These are phyloP conservation scores for Australoheros facetus DNA, from an alignment of 2,797 vertebrate genomes.

Conservation along the genomic window DNA sequence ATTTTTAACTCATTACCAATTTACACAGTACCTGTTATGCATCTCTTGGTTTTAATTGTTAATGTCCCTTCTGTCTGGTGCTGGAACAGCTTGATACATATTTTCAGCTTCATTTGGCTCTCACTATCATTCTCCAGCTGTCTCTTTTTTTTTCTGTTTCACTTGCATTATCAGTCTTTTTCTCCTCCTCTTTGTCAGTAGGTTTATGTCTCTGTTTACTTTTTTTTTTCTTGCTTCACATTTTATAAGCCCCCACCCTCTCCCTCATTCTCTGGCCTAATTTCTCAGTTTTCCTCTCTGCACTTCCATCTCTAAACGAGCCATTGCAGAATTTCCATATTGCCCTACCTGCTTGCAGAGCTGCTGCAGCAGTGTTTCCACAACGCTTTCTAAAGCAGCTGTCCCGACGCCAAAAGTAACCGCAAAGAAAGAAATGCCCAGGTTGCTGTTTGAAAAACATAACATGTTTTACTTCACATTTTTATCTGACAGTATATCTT, in stretches of 20 bases:
- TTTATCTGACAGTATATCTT: not conserved
- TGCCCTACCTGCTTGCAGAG: constrained; percentile 33
- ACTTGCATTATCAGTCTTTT: constrained; percentile 18
- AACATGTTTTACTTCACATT: not conserved
- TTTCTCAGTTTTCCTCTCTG: constrained; percentile 41
- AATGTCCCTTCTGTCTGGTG: constrained; percentile 51
- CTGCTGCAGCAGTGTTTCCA: constrained; percentile 39
- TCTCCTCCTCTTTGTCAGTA: constrained; percentile 38
- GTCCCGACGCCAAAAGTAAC: not conserved
- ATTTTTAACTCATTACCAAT: constrained; percentile 19
- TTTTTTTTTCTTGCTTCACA: constrained; percentile 24
- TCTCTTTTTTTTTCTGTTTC: constrained; percentile 39
- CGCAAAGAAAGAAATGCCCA: not conserved
- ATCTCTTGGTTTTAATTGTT: constrained; percentile 57
- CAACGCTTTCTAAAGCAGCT: not conserved
- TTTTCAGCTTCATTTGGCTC: constrained; percentile 50
- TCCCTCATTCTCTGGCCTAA: constrained; percentile 42
- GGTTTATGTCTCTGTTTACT: constrained; percentile 50
- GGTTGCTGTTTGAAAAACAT: not conserved
- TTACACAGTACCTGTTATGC: constrained; percentile 36
- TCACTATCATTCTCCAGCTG: constrained; percentile 22
- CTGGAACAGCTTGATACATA: constrained; percentile 57
- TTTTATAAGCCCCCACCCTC: constrained; percentile 23
- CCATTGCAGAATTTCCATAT: constrained; percentile 32
- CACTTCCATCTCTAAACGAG: not conserved